A percentile compares a stretch with the other conserved stretches of the same genome.
Evolutionary conservation across 2,797 vertebrate genomes (phyloP).

Genomic region (Danio albolineatus): DNA sequence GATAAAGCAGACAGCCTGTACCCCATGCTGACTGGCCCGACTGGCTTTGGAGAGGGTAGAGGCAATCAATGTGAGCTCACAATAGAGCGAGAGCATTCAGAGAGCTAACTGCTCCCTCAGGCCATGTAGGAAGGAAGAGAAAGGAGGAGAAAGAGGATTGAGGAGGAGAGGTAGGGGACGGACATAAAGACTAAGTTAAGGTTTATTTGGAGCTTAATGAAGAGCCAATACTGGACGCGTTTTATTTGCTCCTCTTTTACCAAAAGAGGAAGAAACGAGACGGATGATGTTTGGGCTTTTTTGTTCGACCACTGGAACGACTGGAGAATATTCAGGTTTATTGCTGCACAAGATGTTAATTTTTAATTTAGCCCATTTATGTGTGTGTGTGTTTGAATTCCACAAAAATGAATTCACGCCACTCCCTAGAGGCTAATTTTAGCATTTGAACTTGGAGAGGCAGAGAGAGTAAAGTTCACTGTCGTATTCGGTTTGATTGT

Average conservation of each 20-base stretch:
- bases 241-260: constrained; percentile 53
- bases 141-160: constrained; percentile 45
- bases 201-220: constrained; percentile 61
- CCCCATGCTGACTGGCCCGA: constrained; percentile 80
- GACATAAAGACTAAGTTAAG: constrained; percentile 60
- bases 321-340: constrained; percentile 3
- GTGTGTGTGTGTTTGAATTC: not conserved
- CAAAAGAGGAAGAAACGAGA: constrained; percentile 10
- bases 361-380: constrained; percentile 22
- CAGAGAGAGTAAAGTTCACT: constrained; percentile 21
- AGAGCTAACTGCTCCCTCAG: constrained; percentile 86
- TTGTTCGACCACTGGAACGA: not conserved
- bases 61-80: constrained; percentile 85
- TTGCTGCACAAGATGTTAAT: not conserved
- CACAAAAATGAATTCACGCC: constrained; percentile 6
- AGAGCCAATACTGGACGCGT: constrained; percentile 61
- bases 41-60: constrained; percentile 75
- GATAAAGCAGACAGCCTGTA: constrained; percentile 78
- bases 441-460: constrained; percentile 19
- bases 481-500: constrained; percentile 27
- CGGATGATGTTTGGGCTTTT: not conserved
- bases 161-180: constrained; percentile 57
- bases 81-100: constrained; percentile 82
- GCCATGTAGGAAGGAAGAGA: constrained; percentile 68
- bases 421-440: constrained; percentile 31